A percentile compares a stretch with the other conserved stretches of the same genome.
Evolutionary conservation across 2,113 vertebrate species (phyloP).

Genomic region (Callospermophilus lateralis): DNA sequence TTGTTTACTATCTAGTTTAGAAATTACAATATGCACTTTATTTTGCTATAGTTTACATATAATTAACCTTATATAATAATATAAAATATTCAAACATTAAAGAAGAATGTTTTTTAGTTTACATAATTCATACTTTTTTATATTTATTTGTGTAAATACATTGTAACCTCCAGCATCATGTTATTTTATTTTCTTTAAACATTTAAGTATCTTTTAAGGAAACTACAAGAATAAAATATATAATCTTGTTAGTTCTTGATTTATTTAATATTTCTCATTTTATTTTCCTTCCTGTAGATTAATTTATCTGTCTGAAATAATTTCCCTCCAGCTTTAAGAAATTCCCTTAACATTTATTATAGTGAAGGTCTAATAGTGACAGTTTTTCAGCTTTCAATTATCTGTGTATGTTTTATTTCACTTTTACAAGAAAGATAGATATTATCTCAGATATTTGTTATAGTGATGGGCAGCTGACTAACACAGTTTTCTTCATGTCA

Average conservation of each 20-base stretch:
- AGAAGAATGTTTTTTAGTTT: neutral
- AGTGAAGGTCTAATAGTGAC: neutral
- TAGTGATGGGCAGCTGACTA: neutral
- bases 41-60: neutral
- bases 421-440: neutral
- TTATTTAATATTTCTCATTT: neutral
- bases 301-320: neutral
- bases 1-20: neutral
- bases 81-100: neutral
- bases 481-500: neutral
- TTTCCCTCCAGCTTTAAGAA: neutral
- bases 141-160: neutral
- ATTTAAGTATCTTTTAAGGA: neutral
- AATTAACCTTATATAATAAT: neutral
- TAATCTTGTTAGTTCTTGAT: neutral
- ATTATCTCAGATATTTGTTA: neutral
- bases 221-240: neutral
- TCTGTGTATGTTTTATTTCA: neutral
- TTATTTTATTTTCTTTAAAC: constrained; percentile 10
- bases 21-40: neutral
- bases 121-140: neutral
- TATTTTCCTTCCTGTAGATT: neutral
- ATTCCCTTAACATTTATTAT: neutral
- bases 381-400: neutral
- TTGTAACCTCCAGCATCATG: neutral